Base-by-base conservation (phyloP, 37 sponge, comb jelly and placozoan species). In the Haliclona indistincta region DNA sequence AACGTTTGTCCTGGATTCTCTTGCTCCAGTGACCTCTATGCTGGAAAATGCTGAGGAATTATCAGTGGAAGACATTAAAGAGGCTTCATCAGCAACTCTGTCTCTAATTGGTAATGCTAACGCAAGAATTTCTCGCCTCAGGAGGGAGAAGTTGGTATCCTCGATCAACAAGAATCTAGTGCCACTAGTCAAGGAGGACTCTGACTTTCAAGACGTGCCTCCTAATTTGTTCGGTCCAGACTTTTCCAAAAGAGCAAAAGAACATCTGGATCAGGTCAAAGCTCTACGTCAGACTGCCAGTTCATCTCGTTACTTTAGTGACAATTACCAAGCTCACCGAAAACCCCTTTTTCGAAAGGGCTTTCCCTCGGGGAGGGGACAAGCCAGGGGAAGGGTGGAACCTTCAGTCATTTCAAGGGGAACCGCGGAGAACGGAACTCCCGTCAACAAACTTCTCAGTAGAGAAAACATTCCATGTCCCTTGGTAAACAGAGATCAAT, bases 1-100 rank as follows among this genome's bases (percentile, higher is more conserved):
- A n/a, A n/a, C n/a, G n/a, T 62, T 71, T 8, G 22, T 64, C 28
- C 67, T 81, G 40, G 74, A 72, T 25, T 43, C 81, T 23, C 39
- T 72, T 42, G 74, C 39, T 38, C 81, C 74, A 20, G 29, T 80
- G 26, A 70, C 71, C 30, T 4, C 62, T 36, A 51, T 72, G 3
- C 43, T 81, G 26, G 81, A 81, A 39, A n/a, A n/a, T n/a, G n/a
- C n/a, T n/a, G n/a, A n/a, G n/a, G n/a, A n/a, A n/a, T n/a, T n/a
- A n/a, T n/a, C n/a, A 32, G 32, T 58, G 61, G 29, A 10, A 58
- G 32, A 58, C 32, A 32, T 32, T 4, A 32, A 37, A 37, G 35
- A 33, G 30, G 67, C 67, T 66, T 28, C 40, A 33, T 13, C 11
- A 26, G 11, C n/a, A 62, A 26, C 64, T 26, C 20, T 62, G 20